Evolutionary conservation across 2,888 invertebrate genomes (phyloP).

Genomic region (Pyrocoelia pectoralis): DNA sequence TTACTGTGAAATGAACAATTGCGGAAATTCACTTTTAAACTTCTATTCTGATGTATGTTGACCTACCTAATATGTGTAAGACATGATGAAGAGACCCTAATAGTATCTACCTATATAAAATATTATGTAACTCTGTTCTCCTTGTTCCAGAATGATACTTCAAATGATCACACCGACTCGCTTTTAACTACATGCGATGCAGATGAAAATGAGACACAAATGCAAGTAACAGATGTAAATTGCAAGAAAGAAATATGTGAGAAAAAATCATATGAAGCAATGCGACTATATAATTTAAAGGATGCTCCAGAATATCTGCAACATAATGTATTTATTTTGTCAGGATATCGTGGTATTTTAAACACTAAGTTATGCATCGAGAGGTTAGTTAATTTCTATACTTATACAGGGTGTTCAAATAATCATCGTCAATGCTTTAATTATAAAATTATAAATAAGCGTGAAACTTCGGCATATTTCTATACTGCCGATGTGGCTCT

Average conservation of each 20-base stretch:
- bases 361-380: constrained; percentile 85
- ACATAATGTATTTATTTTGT: constrained; percentile 85
- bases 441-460: too few relatives aligned
- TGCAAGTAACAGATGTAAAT: background rate
- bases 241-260: background rate
- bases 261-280: background rate
- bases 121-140: too few relatives aligned
- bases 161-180: constrained; percentile 33
- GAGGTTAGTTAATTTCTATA: constrained; percentile 67
- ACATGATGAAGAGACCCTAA: too few relatives aligned
- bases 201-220: background rate
- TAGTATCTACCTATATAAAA: too few relatives aligned
- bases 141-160: background rate
- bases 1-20: too few relatives aligned
- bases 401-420: too few relatives aligned
- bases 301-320: constrained; percentile 83
- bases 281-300: constrained; percentile 58
- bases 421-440: too few relatives aligned
- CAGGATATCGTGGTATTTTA: constrained; percentile 85
- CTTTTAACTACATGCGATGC: constrained; percentile 18
- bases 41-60: too few relatives aligned
- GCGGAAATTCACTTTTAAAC: too few relatives aligned
- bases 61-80: too few relatives aligned
- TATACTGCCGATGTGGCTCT: too few relatives aligned
- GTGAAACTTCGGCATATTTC: too few relatives aligned